These are phyloP conservation scores for Arnoldichthys spilopterus DNA, from an alignment of 2,797 vertebrate genomes.

Conservation along the genomic window DNA sequence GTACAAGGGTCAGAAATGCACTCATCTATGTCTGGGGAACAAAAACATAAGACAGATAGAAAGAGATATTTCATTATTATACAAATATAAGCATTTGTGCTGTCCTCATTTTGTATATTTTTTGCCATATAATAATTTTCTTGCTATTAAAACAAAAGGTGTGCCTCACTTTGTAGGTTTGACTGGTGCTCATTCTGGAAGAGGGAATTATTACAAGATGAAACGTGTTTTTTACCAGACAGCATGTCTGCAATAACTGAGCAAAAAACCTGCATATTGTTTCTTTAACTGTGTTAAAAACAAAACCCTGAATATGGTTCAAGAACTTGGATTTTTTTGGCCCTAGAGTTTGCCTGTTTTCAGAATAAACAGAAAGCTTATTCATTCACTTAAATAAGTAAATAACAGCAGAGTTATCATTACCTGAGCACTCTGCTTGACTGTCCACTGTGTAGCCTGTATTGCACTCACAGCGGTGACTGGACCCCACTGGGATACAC, in stretches of 20 bases:
- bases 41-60: not conserved
- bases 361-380: no score
- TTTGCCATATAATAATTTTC: not conserved
- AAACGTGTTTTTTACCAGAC: no score
- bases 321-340: no score
- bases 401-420: constrained; percentile 25
- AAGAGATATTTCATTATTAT: constrained; percentile 7
- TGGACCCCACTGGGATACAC: constrained; percentile 73
- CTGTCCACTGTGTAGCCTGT: constrained; percentile 75
- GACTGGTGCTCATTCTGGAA: not conserved
- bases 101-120: not conserved
- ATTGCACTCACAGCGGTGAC: constrained; percentile 79
- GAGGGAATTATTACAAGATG: no score
- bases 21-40: constrained; percentile 77
- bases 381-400: not conserved
- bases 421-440: constrained; percentile 77
- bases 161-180: not conserved
- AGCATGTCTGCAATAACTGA: no score
- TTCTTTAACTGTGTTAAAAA: no score
- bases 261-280: no score
- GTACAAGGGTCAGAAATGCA: constrained; percentile 75
- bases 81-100: not conserved
- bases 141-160: not conserved
- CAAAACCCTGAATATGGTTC: no score
- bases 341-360: no score